Percentiles rank a stretch among this genome's conserved stretches.
Evolutionary conservation across 1,140 invertebrate species (phyloP).

Genomic region (Philotrypesis tridentata): DNA sequence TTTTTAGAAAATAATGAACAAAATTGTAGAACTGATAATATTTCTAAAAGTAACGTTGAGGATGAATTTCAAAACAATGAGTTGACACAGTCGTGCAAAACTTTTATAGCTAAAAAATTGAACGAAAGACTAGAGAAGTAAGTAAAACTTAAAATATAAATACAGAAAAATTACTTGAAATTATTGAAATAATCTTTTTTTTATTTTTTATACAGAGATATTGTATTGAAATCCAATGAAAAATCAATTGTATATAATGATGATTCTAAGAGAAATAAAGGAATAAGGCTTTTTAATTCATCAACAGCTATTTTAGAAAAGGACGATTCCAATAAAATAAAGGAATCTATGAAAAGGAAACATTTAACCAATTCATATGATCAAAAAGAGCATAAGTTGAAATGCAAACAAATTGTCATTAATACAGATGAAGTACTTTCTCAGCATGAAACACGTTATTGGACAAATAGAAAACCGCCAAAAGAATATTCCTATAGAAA

Average conservation of each 20-base stretch:
- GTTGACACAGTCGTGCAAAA: conserved; percentile 54
- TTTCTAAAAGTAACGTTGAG: not conserved
- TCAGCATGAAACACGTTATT: conserved; percentile 57
- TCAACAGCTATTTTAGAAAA: conserved; percentile 50
- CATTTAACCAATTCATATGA: conserved; percentile 46
- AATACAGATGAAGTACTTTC: conserved; percentile 59
- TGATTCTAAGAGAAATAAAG: conserved; percentile 11
- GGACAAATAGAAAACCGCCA: conserved; percentile 57
- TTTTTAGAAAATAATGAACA: not conserved
- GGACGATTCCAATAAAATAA: conserved; percentile 11
- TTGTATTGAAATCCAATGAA: conserved; percentile 17
- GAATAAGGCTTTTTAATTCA: conserved; percentile 60
- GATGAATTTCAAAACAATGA: conserved; percentile 57
- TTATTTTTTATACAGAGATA: not conserved
- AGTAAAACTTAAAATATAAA: conserved; percentile 9
- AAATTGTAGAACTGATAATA: not conserved
- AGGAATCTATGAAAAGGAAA: conserved; percentile 30
- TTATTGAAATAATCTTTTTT: conserved; percentile 35
- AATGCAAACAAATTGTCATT: conserved; percentile 58
- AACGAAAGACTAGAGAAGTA: conserved; percentile 59
- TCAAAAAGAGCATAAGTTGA: conserved; percentile 42
- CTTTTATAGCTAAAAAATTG: conserved; percentile 61
- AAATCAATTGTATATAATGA: not conserved
- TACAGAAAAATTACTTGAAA: conserved; percentile 12
- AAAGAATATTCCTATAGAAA: conserved; percentile 64